Percentiles rank a stretch among this genome's conserved stretches.
These are phyloP conservation scores for Rhorus exstirpatorius DNA, from an alignment of 2,888 invertebrate genomes.

Conservation along the genomic window DNA sequence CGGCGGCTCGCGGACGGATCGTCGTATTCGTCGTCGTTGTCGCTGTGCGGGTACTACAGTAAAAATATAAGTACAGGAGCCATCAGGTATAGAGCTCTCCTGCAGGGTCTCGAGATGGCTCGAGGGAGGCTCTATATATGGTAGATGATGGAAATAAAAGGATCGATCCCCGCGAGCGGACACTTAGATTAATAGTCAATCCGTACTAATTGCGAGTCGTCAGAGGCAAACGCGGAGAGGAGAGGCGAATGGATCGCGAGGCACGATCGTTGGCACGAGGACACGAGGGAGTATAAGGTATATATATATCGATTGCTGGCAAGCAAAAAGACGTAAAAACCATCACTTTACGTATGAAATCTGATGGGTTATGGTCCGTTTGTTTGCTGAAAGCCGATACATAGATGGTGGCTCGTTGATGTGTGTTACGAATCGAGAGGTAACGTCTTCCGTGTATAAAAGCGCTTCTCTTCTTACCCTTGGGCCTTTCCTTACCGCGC, in stretches of 20 bases:
- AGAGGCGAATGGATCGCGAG: conserved; percentile 44
- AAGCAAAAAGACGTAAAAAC: conserved; percentile 6
- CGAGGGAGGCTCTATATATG: conserved; percentile 75
- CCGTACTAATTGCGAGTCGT: conserved; percentile 81
- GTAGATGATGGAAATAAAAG: conserved; percentile 78
- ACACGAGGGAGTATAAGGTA: conserved; percentile 18
- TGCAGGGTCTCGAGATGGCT: conserved; percentile 25
- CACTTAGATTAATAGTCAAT: conserved; percentile 81
- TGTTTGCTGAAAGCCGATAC: neutral
- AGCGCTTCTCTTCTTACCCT: conserved; percentile 42
- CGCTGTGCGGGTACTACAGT: neutral
- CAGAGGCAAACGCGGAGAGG: conserved; percentile 9
- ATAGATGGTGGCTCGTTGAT: conserved; percentile 12
- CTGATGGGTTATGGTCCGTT: neutral
- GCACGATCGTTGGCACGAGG: conserved; percentile 26
- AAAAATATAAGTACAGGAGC: conserved; percentile 12
- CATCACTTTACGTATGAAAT: neutral
- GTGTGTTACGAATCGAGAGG: conserved; percentile 33
- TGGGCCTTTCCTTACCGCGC: conserved; percentile 17
- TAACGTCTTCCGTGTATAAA: conserved; percentile 53
- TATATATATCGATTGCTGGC: neutral
- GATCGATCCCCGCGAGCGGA: conserved; percentile 71
- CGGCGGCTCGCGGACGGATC: conserved; percentile 65
- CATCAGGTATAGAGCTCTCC: conserved; percentile 31
- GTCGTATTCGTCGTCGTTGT: conserved; percentile 35